These are phyloP conservation scores for Procambarus virginalis DNA, from an alignment of 1,140 invertebrate species.

Conservation along the genomic window DNA sequence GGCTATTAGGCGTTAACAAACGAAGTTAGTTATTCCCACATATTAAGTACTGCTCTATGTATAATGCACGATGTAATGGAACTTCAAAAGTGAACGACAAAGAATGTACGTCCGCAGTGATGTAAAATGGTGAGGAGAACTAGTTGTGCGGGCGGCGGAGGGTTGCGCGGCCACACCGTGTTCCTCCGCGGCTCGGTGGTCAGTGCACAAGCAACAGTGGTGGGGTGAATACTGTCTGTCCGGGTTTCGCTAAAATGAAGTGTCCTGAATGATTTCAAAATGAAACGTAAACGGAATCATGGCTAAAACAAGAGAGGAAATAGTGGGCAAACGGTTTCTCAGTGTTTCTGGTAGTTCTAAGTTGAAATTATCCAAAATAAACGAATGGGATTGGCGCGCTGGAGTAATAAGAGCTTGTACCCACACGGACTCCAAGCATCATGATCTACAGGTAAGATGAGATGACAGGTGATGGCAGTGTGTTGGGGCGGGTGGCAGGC, in stretches of 20 bases:
- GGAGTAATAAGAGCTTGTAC: slow-evolving; percentile 90
- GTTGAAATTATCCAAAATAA: slow-evolving; percentile 88
- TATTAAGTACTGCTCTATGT: not conserved
- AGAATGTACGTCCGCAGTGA: not conserved
- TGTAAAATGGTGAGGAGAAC: not conserved
- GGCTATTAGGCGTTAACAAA: not conserved
- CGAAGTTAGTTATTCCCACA: not conserved
- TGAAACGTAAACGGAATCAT: slow-evolving; percentile 75
- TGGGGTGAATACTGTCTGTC: slow-evolving; percentile 48
- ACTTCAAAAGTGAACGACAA: not conserved
- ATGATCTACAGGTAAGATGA: slow-evolving; percentile 85
- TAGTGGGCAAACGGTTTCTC: slow-evolving; percentile 92
- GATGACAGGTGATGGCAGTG: not conserved
- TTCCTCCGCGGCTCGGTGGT: slow-evolving; percentile 46
- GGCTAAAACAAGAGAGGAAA: slow-evolving; percentile 82
- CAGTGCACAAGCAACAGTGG: slow-evolving; percentile 61
- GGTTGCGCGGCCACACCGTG: slow-evolving; percentile 19
- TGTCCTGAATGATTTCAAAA: slow-evolving; percentile 69
- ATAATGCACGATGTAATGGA: not conserved
- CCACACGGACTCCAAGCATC: slow-evolving; percentile 86
- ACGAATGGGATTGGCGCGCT: slow-evolving; percentile 89
- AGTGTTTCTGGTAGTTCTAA: slow-evolving; percentile 85
- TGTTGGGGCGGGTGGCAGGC: not conserved
- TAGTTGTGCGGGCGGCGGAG: slow-evolving; percentile 5
- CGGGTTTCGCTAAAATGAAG: slow-evolving; percentile 60